Evolutionary conservation across 2,113 vertebrate genomes (phyloP).

Genomic region (Sander vitreus): DNA sequence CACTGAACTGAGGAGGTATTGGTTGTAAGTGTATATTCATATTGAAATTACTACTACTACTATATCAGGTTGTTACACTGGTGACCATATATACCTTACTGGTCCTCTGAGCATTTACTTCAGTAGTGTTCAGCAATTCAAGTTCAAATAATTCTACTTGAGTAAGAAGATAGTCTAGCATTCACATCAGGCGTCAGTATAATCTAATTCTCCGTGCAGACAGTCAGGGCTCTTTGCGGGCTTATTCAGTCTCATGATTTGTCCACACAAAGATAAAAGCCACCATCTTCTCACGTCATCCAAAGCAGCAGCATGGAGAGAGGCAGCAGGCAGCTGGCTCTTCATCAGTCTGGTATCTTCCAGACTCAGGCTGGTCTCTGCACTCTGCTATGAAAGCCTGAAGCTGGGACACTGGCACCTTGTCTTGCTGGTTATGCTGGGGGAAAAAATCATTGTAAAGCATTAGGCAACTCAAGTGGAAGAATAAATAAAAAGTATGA

Average conservation of each 20-base stretch:
- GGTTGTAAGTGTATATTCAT: not conserved
- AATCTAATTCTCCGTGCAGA: not conserved
- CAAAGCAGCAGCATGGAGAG: conserved; percentile 72
- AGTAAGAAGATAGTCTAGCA: not conserved
- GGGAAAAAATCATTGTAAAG: conserved; percentile 43
- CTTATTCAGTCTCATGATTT: conserved; percentile 2
- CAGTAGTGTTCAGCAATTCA: not conserved
- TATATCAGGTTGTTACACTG: not conserved
- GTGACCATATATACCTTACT: not conserved
- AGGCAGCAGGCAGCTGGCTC: conserved; percentile 79
- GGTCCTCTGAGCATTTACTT: not conserved
- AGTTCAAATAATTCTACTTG: not conserved
- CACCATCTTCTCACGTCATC: conserved; percentile 37
- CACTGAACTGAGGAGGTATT: not conserved
- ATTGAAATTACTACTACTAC: not conserved
- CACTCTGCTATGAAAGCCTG: conserved; percentile 90
- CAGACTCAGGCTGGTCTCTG: conserved; percentile 89
- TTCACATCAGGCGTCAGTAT: not conserved
- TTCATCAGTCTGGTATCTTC: conserved; percentile 86
- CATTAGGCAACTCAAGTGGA: not conserved
- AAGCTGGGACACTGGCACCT: conserved; percentile 88
- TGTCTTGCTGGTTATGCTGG: conserved; percentile 90
- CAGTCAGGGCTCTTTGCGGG: not conserved
- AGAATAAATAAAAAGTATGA: conserved; percentile 2
- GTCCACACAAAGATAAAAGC: not conserved